These are phyloP conservation scores for Neoascia interrupta DNA, from an alignment of 2,888 invertebrate species.

Conservation along the genomic window DNA sequence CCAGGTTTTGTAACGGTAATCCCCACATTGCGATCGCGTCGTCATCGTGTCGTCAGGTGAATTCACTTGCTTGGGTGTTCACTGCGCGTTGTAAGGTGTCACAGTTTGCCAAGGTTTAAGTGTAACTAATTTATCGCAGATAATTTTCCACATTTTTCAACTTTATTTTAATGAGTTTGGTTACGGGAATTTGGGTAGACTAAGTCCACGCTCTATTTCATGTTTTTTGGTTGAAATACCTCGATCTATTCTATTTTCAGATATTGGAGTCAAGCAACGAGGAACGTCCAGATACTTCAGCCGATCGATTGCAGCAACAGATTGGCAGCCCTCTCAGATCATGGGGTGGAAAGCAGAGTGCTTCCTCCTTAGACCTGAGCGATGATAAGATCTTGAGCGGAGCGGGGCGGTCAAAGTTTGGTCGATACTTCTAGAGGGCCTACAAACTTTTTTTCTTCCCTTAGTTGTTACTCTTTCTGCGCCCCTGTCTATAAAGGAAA, in stretches of 20 bases:
- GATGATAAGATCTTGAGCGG: slow-evolving; percentile 56
- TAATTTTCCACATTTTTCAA: slow-evolving; percentile 31
- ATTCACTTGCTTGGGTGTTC: no score
- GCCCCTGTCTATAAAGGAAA: no score
- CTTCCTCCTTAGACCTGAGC: slow-evolving; percentile 72
- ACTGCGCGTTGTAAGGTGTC: no score
- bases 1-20: slow-evolving; percentile 36
- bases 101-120: slow-evolving; percentile 13
- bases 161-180: slow-evolving; percentile 27
- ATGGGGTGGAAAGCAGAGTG: slow-evolving; percentile 70
- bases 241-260: slow-evolving; percentile 71
- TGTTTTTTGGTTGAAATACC: background rate
- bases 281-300: slow-evolving; percentile 72
- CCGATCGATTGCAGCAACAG: slow-evolving; percentile 60
- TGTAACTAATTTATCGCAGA: slow-evolving; percentile 4
- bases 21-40: no score
- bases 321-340: slow-evolving; percentile 56
- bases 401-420: slow-evolving; percentile 59
- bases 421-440: slow-evolving; percentile 54
- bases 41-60: no score
- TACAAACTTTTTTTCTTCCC: slow-evolving; percentile 8
- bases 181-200: background rate
- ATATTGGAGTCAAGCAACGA: slow-evolving; percentile 79
- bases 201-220: no score
- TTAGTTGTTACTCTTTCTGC: slow-evolving; percentile 43